These are phyloP conservation scores for Sarcophaga variegata DNA, from an alignment of 2,888 invertebrate genomes.

Conservation along the genomic window DNA sequence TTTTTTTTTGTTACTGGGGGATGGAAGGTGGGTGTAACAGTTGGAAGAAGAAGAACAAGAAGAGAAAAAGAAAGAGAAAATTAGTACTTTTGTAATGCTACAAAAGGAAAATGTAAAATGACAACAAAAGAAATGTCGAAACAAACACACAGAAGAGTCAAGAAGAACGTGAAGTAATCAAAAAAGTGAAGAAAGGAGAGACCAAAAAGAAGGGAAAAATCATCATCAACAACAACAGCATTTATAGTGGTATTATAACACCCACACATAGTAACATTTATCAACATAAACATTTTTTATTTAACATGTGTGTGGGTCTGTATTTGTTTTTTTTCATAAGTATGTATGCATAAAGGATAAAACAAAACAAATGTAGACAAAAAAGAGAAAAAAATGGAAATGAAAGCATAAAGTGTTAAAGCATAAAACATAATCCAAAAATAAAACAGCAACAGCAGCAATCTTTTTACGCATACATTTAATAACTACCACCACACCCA, in stretches of 20 bases:
- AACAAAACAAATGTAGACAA: conserved; percentile 22
- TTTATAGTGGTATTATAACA: conserved; percentile 21
- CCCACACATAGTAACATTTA: conserved; percentile 7
- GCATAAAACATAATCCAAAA: conserved; percentile 59
- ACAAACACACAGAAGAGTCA: conserved; percentile 52
- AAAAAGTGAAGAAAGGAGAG: conserved; percentile 31
- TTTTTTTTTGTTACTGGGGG: not conserved
- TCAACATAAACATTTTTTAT: not conserved
- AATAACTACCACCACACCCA: no score
- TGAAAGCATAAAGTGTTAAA: conserved; percentile 56
- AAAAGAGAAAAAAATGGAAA: not conserved
- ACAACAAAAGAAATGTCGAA: conserved; percentile 64
- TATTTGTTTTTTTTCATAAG: not conserved
- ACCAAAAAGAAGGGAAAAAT: conserved; percentile 26
- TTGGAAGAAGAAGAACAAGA: not conserved
- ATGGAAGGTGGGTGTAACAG: conserved; percentile 27
- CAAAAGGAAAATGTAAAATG: conserved; percentile 53
- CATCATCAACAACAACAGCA: conserved; percentile 43
- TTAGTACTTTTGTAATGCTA: conserved; percentile 55
- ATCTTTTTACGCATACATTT: no score
- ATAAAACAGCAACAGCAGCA: not conserved
- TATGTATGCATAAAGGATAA: conserved; percentile 24
- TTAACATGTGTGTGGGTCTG: not conserved
- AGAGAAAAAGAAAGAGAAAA: conserved; percentile 37
- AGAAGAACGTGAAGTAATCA: conserved; percentile 31